Evolutionary conservation across 1,140 invertebrate species (phyloP), one percentile per base, ranked within the genome.

Genomic region (Chrysomallon squamiferum): DNA sequence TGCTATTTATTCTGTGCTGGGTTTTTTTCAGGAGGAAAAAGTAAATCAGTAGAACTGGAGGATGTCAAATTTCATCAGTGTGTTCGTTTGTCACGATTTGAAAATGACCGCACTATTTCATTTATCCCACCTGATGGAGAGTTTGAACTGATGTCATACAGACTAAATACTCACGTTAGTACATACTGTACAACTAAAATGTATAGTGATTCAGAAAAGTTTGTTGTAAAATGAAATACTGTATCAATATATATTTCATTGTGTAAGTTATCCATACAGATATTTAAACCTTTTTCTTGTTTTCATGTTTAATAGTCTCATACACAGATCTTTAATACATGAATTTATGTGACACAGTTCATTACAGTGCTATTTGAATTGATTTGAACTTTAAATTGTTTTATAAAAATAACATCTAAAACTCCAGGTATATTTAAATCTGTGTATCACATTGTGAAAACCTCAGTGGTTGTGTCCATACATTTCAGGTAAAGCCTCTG

Each of bases 31-130:
- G 87, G 87, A 67, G 97, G 96, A 0, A 99, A 99, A 87, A 98
- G 94, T 25, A 99, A 99, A 85, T 98, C 96, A 25, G 97, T 99
- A 0, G 98, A 99, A 86, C 85, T 99, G 43, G 98, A 99, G 86
- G 98, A 99, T 87, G 96, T 99, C 0, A 99, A 99, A 85, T 99
- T 99, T 82, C 98, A 99, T 86, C 98, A 99, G 82, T 99, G 98
- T 86, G 98, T 99, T 0, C 88, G 97, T 70, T 85, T 99, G 56
- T 99, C 97, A 0, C 88, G 91, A 56, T 99, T 99, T 88, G 98
- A 99, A 83, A 99, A 99, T 83, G 97, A 99, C 82, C 89, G 97
- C 43, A 98, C 96, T 0, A 99, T 99, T 72, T 98, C 95, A 0
- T 99, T 99, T 77, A 98, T 99, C 80, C 98, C 97, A 47, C 98